phyloP scores from a whole-genome alignment of 2,797 vertebrate genomes.

The Ctenochaetus hawaiiensis region DNA sequence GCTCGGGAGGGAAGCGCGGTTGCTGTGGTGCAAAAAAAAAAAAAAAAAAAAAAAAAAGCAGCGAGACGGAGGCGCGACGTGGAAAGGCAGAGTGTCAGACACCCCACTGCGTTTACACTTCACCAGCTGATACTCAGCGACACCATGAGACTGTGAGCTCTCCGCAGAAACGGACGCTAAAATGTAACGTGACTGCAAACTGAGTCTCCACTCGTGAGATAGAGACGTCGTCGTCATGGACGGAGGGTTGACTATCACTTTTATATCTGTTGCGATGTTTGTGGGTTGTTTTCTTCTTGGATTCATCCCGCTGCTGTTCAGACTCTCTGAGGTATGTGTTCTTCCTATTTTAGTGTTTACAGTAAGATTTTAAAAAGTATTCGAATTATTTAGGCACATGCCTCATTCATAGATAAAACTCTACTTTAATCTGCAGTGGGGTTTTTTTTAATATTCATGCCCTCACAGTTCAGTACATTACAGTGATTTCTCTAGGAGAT shows the following conservation, averaged over 20 bases:
- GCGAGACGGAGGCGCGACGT: slow-evolving; percentile 66
- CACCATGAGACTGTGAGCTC: background rate
- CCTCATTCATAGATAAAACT: background rate
- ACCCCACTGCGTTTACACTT: background rate
- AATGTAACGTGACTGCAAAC: background rate
- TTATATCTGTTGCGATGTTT: slow-evolving; percentile 87
- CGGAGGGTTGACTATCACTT: slow-evolving; percentile 80
- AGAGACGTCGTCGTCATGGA: slow-evolving; percentile 79
- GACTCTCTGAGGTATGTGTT: slow-evolving; percentile 84
- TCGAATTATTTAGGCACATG: too few species aligned
- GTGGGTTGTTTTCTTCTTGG: slow-evolving; percentile 85
- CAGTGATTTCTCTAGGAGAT: background rate
- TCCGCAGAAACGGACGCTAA: background rate
- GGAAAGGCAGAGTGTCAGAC: slow-evolving; percentile 47
- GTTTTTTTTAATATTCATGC: background rate
- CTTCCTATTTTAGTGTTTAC: too few species aligned
- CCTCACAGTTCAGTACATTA: too few species aligned
- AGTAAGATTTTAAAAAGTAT: too few species aligned
- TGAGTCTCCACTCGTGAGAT: background rate
- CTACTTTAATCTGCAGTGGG: background rate
- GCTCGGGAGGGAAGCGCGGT: slow-evolving; percentile 23
- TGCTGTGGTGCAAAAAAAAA: background rate
- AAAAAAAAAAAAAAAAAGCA: background rate
- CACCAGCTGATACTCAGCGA: background rate
- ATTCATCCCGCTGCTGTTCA: slow-evolving; percentile 84